These are phyloP conservation scores for Sylvicola cinctus DNA, from an alignment of 2,888 invertebrate species.

Conservation along the genomic window DNA sequence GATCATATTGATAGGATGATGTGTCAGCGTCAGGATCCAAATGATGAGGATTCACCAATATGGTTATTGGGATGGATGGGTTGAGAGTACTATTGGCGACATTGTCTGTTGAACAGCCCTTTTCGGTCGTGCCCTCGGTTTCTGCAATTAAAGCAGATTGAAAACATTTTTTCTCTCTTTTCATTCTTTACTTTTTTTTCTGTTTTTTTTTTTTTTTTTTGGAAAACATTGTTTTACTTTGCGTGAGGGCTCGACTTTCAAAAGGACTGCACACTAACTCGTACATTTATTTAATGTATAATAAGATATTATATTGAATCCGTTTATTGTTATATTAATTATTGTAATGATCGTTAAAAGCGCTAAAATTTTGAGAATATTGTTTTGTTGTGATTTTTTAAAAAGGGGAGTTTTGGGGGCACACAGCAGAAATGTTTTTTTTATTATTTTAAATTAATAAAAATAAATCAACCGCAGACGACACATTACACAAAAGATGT, in stretches of 20 bases:
- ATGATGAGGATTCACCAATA: slow-evolving; percentile 3
- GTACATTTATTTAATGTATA: neutral
- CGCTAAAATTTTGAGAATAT: too few species aligned
- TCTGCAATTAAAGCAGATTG: slow-evolving; percentile 5
- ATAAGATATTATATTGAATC: too few species aligned
- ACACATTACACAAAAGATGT: too few species aligned
- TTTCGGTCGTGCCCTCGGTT: slow-evolving; percentile 4
- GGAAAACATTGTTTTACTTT: neutral
- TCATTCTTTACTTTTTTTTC: neutral
- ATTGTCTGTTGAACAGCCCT: slow-evolving; percentile 1
- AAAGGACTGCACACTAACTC: slow-evolving; percentile 3
- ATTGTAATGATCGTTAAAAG: too few species aligned
- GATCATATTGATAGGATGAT: neutral
- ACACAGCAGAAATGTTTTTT: too few species aligned
- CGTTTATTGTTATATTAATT: too few species aligned
- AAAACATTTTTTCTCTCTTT: neutral
- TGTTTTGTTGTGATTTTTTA: too few species aligned
- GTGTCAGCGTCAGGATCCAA: slow-evolving; percentile 1
- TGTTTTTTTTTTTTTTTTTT: slow-evolving; percentile 2
- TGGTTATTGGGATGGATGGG: slow-evolving; percentile 2
- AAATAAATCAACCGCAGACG: too few species aligned
- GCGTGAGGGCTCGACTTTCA: slow-evolving; percentile 4
- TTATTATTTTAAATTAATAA: too few species aligned
- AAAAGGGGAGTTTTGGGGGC: too few species aligned
- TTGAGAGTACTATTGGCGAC: slow-evolving; percentile 1